phyloP scores from a whole-genome alignment of 2,113 vertebrate species.

The Misgurnus anguillicaudatus region DNA sequence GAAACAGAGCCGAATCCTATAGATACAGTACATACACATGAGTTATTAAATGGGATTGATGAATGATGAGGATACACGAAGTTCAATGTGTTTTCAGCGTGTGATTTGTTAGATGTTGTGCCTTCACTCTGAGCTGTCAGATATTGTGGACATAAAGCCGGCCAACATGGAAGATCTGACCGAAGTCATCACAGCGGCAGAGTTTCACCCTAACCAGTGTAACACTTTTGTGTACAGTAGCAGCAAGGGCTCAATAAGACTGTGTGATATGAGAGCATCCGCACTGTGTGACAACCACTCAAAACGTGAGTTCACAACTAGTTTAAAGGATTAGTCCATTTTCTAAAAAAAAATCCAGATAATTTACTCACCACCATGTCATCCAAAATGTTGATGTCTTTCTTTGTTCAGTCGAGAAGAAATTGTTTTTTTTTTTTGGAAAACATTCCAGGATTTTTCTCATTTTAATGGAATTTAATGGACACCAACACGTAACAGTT shows the following conservation, averaged over 20 bases:
- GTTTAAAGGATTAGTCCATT: too few relatives aligned
- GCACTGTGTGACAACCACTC: constrained; percentile 87
- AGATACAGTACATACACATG: not conserved
- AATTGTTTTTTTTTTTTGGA: too few relatives aligned
- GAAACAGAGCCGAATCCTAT: not conserved
- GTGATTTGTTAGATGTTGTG: constrained; percentile 1
- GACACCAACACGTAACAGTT: too few relatives aligned
- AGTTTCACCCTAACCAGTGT: constrained; percentile 88
- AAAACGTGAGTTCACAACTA: constrained; percentile 77
- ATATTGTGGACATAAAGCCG: constrained; percentile 88
- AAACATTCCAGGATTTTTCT: too few relatives aligned
- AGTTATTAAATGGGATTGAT: constrained; percentile 5
- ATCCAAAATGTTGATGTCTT: too few relatives aligned
- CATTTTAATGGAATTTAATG: too few relatives aligned
- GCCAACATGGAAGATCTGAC: constrained; percentile 91
- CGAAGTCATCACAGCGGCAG: constrained; percentile 85
- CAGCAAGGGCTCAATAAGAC: constrained; percentile 88
- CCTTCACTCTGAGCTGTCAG: constrained; percentile 65
- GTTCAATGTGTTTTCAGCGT: not conserved
- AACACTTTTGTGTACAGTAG: constrained; percentile 91
- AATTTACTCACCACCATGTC: too few relatives aligned
- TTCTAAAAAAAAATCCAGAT: too few relatives aligned
- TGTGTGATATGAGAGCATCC: constrained; percentile 85
- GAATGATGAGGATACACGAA: too few relatives aligned
- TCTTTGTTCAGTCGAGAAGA: too few relatives aligned